Evolutionary conservation across 2,797 vertebrate species (phyloP), one percentile per base, ranked within the genome.

Genomic region (Pelobates cultripes): DNA sequence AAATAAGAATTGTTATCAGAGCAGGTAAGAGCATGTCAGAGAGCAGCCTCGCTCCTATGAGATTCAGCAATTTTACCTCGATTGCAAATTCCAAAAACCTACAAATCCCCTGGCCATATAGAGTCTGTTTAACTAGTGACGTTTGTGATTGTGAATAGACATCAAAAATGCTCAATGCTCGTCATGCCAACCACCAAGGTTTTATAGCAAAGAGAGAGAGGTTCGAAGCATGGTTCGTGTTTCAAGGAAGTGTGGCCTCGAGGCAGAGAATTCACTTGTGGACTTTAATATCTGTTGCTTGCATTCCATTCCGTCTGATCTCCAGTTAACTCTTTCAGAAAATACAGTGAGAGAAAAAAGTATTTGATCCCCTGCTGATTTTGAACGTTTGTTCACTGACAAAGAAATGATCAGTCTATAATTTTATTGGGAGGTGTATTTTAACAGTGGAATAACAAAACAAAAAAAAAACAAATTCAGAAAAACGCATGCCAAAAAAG

Each of bases 21-120:
- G 72, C 82, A 84, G 72, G 82, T 84, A 79, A 15, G 41, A 79
- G 41, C 82, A 75, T 67, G 82, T 70, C 73, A 75, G 44, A 61
- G 40, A 63, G 60, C 47, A 57, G 9, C 4, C 70, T 43, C 47
- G 55, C 44, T 17, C 44, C 43, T 70, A 43, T 13, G 13, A 51
- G 15, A 7, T 42, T 7, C 74, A 53, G 28, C 14, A 28, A 63
- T 17, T 61, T 42, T 63, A 63, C 73, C 67, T 17, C 44, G n/a
- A 1, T 44, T 51, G 73, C 67, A 55, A 42, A 15, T 64, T 64
- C 10, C 28, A 45, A 45, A 40, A 74, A 67, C 67, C 12, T 28
- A 12, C 40, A 4, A 44, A 53, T 55, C 47, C 44, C 4, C n/a
- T 66, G 41, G 8, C 9, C 66, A 13, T 40, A 7, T 17, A 4